Base-by-base conservation (phyloP, 2,797 vertebrate genomes). In the Hydrolagus colliei region DNA sequence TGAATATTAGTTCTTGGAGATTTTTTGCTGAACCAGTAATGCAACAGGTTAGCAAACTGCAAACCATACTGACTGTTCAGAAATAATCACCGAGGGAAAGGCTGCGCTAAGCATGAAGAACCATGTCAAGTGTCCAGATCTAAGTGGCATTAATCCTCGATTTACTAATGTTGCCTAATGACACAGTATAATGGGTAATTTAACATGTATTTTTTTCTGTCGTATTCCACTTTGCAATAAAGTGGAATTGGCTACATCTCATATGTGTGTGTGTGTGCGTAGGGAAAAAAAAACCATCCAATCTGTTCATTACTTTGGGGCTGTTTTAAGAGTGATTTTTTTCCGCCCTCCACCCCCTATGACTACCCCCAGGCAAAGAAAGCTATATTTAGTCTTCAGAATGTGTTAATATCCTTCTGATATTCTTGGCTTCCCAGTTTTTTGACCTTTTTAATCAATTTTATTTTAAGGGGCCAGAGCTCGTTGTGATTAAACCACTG, bases 131-230 rank as follows among this genome's bases (percentile, higher is more conserved):
- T 27, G 78, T 80, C 22, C 22, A 80, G 13, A 80, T 3, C 0
- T 27, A 80, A 63, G 61, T 67, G 62, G 78, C 78, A 65, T 80
- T 67, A 65, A 80, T 80, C 61, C 62, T 67, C n/a, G 9, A 65
- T 65, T 80, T 80, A 80, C 63, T 80, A 79, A 62, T 7, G 11
- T 20, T 79, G 59, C n/a, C 59, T 27, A 63, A 80, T 80, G 0
- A 32, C 16, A 63, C 14, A 22, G 7, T 4, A 52, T 27, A 80
- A 32, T 80, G n/a, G 59, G n/a, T 63, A 62, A 22, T 62, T 62
- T 63, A 79, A 62, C n/a, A 27, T 11, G 8, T 78, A 11, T 79
- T 27, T 52, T 52, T 52, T 52, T 52, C 41, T 52, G 41, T 52
- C 41, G 41, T 52, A 6, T 52, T 52, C 41, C 41, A 52, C 6